Evolutionary conservation across 2,888 invertebrate species (phyloP).

Genomic region (Lithosia quadra): DNA sequence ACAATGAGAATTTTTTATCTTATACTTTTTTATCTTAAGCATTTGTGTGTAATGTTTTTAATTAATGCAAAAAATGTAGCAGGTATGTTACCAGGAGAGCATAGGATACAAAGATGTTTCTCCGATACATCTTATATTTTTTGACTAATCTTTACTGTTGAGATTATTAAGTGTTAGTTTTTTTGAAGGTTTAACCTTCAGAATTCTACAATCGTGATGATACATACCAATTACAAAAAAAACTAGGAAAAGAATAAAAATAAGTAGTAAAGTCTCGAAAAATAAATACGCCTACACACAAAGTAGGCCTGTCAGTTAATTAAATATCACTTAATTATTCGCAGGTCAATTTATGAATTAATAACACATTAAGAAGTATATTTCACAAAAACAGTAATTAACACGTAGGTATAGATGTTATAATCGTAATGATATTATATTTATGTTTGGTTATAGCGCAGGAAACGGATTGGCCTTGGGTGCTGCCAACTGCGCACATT

Average conservation of each 20-base stretch:
- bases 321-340: neutral
- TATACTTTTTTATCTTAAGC: too few species aligned
- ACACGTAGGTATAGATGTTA: neutral
- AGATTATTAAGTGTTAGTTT: neutral
- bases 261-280: neutral
- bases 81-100: neutral
- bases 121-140: neutral
- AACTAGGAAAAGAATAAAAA: neutral
- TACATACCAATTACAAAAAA: neutral
- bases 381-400: constrained; percentile 4
- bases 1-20: too few species aligned
- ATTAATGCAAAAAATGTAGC: too few species aligned
- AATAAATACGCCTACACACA: neutral
- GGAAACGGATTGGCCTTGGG: neutral
- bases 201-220: neutral
- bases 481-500: neutral
- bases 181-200: neutral
- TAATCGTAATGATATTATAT: neutral
- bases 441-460: neutral
- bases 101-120: neutral
- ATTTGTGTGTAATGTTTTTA: too few species aligned
- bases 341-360: constrained; percentile 2
- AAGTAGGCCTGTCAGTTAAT: constrained; percentile 1
- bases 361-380: neutral
- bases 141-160: neutral